These are phyloP conservation scores for Ramphastos sulfuratus DNA, from an alignment of 2,113 vertebrate genomes.

Conservation along the genomic window DNA sequence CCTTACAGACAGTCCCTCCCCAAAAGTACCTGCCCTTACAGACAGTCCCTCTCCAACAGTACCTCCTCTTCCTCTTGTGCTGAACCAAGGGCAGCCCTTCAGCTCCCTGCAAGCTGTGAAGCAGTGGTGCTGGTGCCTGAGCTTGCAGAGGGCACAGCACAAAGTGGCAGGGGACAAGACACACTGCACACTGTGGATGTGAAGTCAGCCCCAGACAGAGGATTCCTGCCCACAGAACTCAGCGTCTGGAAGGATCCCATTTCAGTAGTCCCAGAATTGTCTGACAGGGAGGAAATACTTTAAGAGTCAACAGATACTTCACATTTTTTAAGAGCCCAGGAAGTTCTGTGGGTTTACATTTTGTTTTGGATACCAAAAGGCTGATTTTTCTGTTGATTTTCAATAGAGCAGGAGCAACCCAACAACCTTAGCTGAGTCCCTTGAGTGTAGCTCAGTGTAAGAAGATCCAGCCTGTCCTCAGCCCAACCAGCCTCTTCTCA, in stretches of 20 bases:
- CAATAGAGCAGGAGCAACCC: background rate
- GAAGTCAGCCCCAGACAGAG: background rate
- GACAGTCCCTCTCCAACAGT: too few species aligned
- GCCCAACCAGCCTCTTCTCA: too few species aligned
- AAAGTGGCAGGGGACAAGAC: background rate
- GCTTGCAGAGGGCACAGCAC: fast-evolving
- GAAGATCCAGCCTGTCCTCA: background rate
- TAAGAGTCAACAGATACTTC: background rate
- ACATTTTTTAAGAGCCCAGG: background rate
- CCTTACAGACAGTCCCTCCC: too few species aligned
- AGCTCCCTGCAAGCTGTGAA: background rate
- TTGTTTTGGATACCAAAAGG: background rate
- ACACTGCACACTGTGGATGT: background rate
- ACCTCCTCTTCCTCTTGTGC: fast-evolving
- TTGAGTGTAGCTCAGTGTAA: fast-evolving
- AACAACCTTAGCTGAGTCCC: background rate
- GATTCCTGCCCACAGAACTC: background rate
- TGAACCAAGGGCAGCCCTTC: background rate
- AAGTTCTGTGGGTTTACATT: background rate
- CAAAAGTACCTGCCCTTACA: too few species aligned
- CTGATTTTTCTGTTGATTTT: background rate
- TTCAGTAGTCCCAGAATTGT: background rate
- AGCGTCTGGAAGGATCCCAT: background rate
- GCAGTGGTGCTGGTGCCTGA: background rate
- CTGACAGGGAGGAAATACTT: background rate